phyloP scores from a whole-genome alignment of 2,113 vertebrate genomes.

The Lanius collurio region DNA sequence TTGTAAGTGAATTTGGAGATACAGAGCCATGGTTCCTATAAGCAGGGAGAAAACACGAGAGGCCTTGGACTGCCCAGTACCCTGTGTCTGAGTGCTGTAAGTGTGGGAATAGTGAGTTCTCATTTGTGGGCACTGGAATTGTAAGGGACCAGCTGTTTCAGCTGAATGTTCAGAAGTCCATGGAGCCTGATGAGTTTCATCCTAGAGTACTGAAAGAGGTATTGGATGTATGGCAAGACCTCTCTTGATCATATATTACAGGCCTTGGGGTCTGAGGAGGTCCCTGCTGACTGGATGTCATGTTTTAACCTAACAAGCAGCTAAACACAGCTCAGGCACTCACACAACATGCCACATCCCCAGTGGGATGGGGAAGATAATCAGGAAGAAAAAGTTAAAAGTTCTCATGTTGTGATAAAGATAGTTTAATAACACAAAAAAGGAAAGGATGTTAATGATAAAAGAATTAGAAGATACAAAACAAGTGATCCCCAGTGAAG shows the following conservation, averaged over 20 bases:
- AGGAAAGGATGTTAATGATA: not conserved
- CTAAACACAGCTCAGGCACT: not conserved
- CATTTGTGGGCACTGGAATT: not conserved
- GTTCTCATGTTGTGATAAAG: not conserved
- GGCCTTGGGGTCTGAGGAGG: not conserved
- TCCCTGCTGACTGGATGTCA: not conserved
- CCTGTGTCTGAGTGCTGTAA: not conserved
- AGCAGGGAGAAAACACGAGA: not conserved
- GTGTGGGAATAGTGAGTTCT: not conserved
- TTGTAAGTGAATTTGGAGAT: not conserved
- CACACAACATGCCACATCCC: not conserved
- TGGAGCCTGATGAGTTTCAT: not conserved
- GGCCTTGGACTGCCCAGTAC: not conserved
- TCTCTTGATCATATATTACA: not conserved
- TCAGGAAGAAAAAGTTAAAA: not conserved
- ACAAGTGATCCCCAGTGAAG: not conserved
- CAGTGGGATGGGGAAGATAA: not conserved
- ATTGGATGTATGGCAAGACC: not conserved
- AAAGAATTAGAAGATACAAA: not conserved
- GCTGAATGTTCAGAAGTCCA: not conserved
- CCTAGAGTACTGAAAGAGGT: not conserved
- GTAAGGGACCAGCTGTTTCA: not conserved
- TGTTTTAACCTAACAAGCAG: not conserved
- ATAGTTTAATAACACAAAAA: not conserved
- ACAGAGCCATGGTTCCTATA: not conserved